Percentiles rank a stretch among this genome's conserved stretches.
phyloP scores from a whole-genome alignment of 1,140 invertebrate species.

The Triops longicaudatus region DNA sequence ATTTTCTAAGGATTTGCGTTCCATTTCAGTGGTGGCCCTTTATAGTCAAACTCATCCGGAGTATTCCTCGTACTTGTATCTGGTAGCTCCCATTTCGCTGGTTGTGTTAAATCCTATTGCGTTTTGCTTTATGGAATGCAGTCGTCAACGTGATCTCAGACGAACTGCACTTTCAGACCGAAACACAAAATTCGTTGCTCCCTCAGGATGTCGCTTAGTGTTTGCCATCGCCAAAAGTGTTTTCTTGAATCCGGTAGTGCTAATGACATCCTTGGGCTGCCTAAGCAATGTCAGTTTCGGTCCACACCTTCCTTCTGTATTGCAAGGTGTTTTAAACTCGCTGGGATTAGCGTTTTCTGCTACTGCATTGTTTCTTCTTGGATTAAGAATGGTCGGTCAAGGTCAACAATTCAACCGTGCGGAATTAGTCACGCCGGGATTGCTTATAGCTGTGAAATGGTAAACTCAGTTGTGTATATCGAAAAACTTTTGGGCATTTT shows the following conservation, averaged over 20 bases:
- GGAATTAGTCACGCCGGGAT: conserved; percentile 67
- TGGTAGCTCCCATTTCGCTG: conserved; percentile 88
- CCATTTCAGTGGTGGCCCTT: conserved; percentile 44
- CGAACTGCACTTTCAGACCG: neutral
- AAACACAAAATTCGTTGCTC: conserved; percentile 5
- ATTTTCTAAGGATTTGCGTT: conserved; percentile 28
- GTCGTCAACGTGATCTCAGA: conserved; percentile 47
- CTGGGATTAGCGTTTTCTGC: conserved; percentile 84
- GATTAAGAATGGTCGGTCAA: conserved; percentile 87
- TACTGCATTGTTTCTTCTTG: conserved; percentile 79
- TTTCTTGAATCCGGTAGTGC: conserved; percentile 76
- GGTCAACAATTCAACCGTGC: conserved; percentile 64
- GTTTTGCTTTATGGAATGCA: conserved; percentile 81
- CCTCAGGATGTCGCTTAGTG: neutral
- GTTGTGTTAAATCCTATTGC: conserved; percentile 87
- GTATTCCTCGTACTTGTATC: conserved; percentile 81
- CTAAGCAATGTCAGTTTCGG: conserved; percentile 73
- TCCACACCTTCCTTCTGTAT: conserved; percentile 61
- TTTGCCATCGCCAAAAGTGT: conserved; percentile 46
- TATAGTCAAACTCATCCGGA: conserved; percentile 67
- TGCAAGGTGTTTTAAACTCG: conserved; percentile 66
- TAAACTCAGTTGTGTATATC: conserved; percentile 37
- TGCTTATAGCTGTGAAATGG: conserved; percentile 83
- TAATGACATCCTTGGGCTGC: conserved; percentile 88
- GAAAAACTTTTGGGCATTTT: conserved; percentile 16